These are phyloP conservation scores for Eupristina koningsbergeri DNA, from an alignment of 1,140 invertebrate species.

Conservation along the genomic window DNA sequence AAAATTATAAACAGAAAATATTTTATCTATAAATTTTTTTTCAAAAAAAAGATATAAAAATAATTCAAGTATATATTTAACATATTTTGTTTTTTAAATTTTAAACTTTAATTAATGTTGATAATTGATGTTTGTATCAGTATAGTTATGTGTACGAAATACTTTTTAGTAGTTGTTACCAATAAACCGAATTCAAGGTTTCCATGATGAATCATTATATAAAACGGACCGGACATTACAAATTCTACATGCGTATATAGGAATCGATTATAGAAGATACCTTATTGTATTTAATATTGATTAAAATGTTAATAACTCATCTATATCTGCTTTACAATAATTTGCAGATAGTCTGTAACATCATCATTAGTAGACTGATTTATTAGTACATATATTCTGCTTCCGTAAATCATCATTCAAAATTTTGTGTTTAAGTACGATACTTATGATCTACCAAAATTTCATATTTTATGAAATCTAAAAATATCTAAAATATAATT, in stretches of 20 bases:
- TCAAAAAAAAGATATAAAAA: too few relatives aligned
- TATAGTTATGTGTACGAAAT: too few relatives aligned
- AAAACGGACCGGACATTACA: slow-evolving; percentile 23
- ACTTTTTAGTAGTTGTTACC: background rate
- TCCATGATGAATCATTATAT: background rate
- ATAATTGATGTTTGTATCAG: too few relatives aligned
- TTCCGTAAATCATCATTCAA: background rate
- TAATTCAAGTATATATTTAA: too few relatives aligned
- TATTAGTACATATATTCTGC: slow-evolving; percentile 34
- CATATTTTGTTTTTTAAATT: too few relatives aligned
- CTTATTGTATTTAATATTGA: slow-evolving; percentile 42
- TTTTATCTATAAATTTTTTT: too few relatives aligned
- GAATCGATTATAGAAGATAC: slow-evolving; percentile 22
- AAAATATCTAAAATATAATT: too few relatives aligned
- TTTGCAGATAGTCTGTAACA: slow-evolving; percentile 57
- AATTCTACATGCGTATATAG: slow-evolving; percentile 21
- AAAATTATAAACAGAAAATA: too few relatives aligned
- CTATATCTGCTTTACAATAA: slow-evolving; percentile 54
- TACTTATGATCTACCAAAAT: too few relatives aligned
- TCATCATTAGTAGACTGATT: slow-evolving; percentile 53
- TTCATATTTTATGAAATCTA: too few relatives aligned
- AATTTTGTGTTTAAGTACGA: background rate
- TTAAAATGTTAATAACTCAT: slow-evolving; percentile 61
- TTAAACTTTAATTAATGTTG: too few relatives aligned
- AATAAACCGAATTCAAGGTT: background rate